Base-by-base conservation (phyloP, 2,113 vertebrate genomes). In the Pagrus major region DNA sequence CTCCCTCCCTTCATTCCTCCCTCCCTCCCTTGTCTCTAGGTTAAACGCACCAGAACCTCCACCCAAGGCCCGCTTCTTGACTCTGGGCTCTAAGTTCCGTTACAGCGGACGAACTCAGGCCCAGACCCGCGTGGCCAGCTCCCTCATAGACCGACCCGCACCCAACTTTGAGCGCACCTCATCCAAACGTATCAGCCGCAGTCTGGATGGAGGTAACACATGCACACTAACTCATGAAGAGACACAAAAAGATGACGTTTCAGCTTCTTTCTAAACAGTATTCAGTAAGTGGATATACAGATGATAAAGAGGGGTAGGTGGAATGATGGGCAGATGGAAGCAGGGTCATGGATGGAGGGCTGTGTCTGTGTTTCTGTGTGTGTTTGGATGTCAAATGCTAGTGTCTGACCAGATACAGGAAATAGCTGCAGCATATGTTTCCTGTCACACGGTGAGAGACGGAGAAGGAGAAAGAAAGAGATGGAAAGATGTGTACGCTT, bases 91-190 rank as follows among this genome's bases (percentile, higher is more conserved):
- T 20, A 94, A 93, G 83, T 94, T 94, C 84, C 90, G 93, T 23
- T 94, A 94, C 90, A 94, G 93, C 3, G 93, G 93, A 12, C 84
- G 93, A 16, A 94, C 93, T 21, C 93, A 94, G 79, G 87, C 90
- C 66, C 93, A 94, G 83, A 91, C 88, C 60, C 90, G 91, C 54
- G 0, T 76, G 75, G 93, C 93, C 63, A 94, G 93, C 81, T 89
- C 92, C 56, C 93, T 94, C 86, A 94, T 94, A 74, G 93, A 94
- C 86, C 84, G 92, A 21, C 93, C 93, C 0, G 91, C 91, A 0
- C 93, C 93, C 71, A 86, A 3, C 58, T 94, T 94, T 18, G 89
- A 94, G 25, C 92, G 93, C 71, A 94, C 93, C 3, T 92, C 92
- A 2, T 94, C 93, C 4, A 93, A 94, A 61, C 92, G 93, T 18